Base-by-base conservation (phyloP, 2,888 invertebrate genomes). In the Rhamnusium bicolor region DNA sequence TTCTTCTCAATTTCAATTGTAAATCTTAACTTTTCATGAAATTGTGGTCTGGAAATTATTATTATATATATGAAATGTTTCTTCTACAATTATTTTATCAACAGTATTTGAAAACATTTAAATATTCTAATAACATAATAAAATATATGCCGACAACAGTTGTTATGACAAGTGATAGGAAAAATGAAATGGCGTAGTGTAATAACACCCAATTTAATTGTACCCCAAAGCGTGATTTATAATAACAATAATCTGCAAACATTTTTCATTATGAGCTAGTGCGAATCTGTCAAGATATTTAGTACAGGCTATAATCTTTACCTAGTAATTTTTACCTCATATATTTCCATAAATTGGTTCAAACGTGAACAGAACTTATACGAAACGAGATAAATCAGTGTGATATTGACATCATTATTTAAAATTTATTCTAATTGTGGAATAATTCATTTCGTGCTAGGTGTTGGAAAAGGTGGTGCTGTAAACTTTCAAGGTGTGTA, bases 231-330 rank as follows among this genome's bases (percentile, higher is more conserved):
- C 65, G 18, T 14, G 53, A 65, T 65, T 18, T 53, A 19, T 65
- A 67, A 67, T 67, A 67, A 67, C 67, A 54, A 65, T 67, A 67
- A 67, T 67, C 67, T 67, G 40, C 46, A 67, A 46, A 67, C 67
- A 67, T 67, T 67, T 67, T 56, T 67, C 67, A 56, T 56, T 21
- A 46, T 40, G 14, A 14, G 66, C 1, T 56, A 56, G 56, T 56
- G 67, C 54, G 66, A 67, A 56, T 56, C 67, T 56, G 67, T 56
- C 67, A 67, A 56, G 21, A 24, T 21, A 24, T 67, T 54, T 56
- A 54, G 32, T 8, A 56, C 56, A 56, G 29, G 56, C 67, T 54
- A 19, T 56, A 40, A 67, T 56, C 46, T 54, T 56, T 56, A 19
- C 51, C 67, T 53, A 29, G 32, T 46, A 32, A 61, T 61, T 61